A percentile compares a stretch with the other conserved stretches of the same genome.
phyloP scores from a whole-genome alignment of 2,113 vertebrate genomes.

The Engraulis encrasicolus region DNA sequence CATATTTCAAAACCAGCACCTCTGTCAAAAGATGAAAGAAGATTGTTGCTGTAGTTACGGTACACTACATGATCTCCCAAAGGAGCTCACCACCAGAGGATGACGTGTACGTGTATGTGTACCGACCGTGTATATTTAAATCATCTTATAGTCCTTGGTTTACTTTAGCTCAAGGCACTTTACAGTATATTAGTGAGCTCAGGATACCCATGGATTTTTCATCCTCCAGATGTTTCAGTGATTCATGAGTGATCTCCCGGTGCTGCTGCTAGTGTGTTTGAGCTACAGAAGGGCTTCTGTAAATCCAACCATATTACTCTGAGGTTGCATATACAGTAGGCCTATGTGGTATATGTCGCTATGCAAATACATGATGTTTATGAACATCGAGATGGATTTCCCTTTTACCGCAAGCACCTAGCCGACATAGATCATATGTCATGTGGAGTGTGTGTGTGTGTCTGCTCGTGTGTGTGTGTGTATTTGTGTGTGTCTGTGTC shows the following conservation, averaged over 20 bases:
- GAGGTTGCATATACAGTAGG: neutral
- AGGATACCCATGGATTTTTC: neutral
- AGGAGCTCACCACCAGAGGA: no score
- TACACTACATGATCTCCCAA: no score
- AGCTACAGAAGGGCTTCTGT: neutral
- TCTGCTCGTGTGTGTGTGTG: no score
- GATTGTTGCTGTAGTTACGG: no score
- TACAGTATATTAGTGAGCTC: neutral
- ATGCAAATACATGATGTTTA: slow-evolving; percentile 5
- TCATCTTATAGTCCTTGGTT: neutral
- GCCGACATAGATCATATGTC: neutral
- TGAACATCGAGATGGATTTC: neutral
- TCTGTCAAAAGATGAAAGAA: no score
- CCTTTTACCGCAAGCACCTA: neutral
- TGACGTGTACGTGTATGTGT: no score
- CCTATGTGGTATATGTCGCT: no score
- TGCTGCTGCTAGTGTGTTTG: neutral
- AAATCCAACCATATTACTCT: neutral
- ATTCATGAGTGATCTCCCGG: neutral
- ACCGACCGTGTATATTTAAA: no score
- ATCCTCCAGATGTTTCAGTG: neutral
- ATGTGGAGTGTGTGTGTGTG: no score
- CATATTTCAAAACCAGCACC: no score
- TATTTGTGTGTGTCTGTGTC: no score
- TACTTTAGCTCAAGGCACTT: neutral